Evolutionary conservation across 2,113 vertebrate genomes (phyloP).

Genomic region (Cinclus mexicanus): DNA sequence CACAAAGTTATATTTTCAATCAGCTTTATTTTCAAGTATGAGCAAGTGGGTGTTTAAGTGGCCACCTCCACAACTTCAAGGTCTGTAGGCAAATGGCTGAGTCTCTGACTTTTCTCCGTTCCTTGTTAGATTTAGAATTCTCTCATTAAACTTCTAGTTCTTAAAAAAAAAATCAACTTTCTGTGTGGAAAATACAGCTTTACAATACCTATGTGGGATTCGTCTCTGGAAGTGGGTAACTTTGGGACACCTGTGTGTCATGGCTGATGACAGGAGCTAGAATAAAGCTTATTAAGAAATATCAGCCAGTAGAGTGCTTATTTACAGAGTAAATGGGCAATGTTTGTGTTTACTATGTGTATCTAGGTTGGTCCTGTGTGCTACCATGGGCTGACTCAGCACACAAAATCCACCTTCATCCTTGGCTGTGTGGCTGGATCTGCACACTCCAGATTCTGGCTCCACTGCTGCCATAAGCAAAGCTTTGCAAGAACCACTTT

Average conservation of each 20-base stretch:
- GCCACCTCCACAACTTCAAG: fast-evolving
- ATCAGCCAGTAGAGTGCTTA: neutral
- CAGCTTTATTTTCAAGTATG: neutral
- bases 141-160: neutral
- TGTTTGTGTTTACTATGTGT: neutral
- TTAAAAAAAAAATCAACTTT: neutral
- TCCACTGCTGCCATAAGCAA: neutral
- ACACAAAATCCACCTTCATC: neutral
- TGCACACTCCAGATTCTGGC: neutral
- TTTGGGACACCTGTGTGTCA: neutral
- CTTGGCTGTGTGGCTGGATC: neutral
- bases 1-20: neutral
- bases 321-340: neutral
- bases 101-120: neutral
- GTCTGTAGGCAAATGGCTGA: neutral
- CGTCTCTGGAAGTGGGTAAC: neutral
- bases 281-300: neutral
- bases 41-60: neutral
- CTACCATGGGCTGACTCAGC: neutral
- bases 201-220: neutral
- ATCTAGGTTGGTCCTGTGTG: neutral
- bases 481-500: neutral
- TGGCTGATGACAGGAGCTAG: neutral
- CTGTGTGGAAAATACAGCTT: neutral
- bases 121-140: neutral